Base-by-base conservation (phyloP, 2,888 invertebrate genomes). In the Heliconius erato region DNA sequence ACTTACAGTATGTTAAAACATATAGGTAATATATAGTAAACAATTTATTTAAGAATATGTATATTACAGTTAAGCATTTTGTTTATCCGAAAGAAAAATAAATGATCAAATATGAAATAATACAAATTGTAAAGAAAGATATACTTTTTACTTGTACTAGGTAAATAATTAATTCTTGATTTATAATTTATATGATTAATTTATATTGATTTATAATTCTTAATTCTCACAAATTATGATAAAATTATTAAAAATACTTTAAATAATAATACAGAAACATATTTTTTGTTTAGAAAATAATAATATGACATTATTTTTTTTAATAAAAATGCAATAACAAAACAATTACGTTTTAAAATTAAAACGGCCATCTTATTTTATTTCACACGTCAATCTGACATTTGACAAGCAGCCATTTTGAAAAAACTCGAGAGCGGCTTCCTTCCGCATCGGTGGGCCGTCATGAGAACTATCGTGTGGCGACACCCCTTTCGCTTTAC, bases 381-480 rank as follows among this genome's bases (percentile, higher is more conserved):
- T 92, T 92, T 92, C 88, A 88, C 90, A 90, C 92, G 91, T 93
- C 92, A 94, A 89, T 90, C 88, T 94, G 92, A 94, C 91, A 90
- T 93, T 89, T 95, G 94, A 93, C 92, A 95, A 89, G 93, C 92
- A 89, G 96, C 96, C 96, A 96, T 96, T 94, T 96, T 96, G 94
- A 93, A 95, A 95, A 95, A 94, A 91, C 92, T 94, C 90, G 90
- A 95, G 94, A 92, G 92, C 92, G 95, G 95, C 95, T 96, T 95
- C 95, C 94, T 96, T 96, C 94, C 95, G 93, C 94, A 90, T 92
- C 94, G 93, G 92, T 92, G 91, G 92, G 93, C 92, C 91, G 92
- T 92, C 92, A 94, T 93, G 93, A 95, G 95, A 94, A 95, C 94
- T 94, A 94, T 92, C 91, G 92, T 87, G 84, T 85, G 93, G 92